A percentile compares a stretch with the other conserved stretches of the same genome.
These are phyloP conservation scores for Megaustenia siamemsis DNA, from an alignment of 2,888 invertebrate species.

Conservation along the genomic window DNA sequence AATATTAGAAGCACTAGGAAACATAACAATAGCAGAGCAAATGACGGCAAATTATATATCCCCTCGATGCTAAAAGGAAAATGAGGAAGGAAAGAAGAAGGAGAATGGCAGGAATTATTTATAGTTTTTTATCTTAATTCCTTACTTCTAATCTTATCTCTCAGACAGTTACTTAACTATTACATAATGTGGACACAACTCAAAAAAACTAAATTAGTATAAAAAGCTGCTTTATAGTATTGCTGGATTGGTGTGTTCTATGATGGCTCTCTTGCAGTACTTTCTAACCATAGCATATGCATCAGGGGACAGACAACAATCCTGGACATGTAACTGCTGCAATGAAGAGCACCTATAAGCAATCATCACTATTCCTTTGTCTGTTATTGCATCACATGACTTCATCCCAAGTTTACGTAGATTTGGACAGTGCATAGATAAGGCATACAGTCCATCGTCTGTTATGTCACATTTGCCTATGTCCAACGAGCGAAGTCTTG, in stretches of 20 bases:
- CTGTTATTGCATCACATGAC: constrained; percentile 94
- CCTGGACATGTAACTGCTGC: constrained; percentile 94
- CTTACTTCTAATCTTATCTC: too few relatives aligned
- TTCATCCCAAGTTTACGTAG: constrained; percentile 92
- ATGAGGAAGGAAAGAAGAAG: too few relatives aligned
- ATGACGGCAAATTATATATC: too few relatives aligned
- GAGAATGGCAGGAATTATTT: too few relatives aligned
- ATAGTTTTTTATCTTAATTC: too few relatives aligned
- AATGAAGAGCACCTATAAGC: constrained; percentile 94
- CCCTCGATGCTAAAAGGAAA: too few relatives aligned
- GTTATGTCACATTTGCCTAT: constrained; percentile 96
- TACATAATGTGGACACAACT: too few relatives aligned
- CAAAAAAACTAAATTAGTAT: too few relatives aligned
- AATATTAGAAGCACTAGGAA: too few relatives aligned
- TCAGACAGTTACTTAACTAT: too few relatives aligned
- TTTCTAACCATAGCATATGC: constrained; percentile 95
- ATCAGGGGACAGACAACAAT: constrained; percentile 92
- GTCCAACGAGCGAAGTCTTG: constrained; percentile 91
- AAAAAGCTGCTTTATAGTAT: constrained; percentile 83
- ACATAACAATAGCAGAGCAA: too few relatives aligned
- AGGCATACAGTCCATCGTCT: constrained; percentile 90
- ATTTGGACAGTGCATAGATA: constrained; percentile 89
- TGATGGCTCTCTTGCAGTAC: constrained; percentile 94
- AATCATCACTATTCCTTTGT: constrained; percentile 91
- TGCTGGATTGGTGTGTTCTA: constrained; percentile 95